phyloP scores from a whole-genome alignment of 2,113 vertebrate genomes.

The Dipodomys ordii region DNA sequence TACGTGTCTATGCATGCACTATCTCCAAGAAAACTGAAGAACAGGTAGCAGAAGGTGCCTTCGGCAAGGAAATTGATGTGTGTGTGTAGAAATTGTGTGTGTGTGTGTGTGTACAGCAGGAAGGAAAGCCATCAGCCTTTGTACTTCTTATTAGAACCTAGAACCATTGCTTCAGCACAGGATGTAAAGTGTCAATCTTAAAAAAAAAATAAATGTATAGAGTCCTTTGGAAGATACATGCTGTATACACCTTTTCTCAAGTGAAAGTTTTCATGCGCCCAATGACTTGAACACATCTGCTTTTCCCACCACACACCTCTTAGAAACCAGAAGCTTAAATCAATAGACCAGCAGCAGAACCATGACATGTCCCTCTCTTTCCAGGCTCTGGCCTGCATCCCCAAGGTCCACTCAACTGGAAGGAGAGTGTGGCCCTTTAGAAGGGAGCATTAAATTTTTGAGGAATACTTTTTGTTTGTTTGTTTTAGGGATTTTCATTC shows the following conservation, averaged over 20 bases:
- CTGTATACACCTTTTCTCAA: not conserved
- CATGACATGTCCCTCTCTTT: not conserved
- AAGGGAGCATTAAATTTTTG: not conserved
- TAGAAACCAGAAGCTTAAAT: not conserved
- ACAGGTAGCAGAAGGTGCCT: not conserved
- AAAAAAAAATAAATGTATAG: not conserved
- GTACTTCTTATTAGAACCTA: not conserved
- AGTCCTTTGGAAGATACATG: not conserved
- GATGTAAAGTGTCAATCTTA: not conserved
- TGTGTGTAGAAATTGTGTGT: too few species aligned
- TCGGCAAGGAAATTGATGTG: not conserved
- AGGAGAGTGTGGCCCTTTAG: not conserved
- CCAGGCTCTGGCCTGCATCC: not conserved
- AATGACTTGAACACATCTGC: not conserved
- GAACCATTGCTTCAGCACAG: not conserved
- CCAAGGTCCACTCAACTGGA: not conserved
- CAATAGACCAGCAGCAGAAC: too few species aligned
- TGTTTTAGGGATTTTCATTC: not conserved
- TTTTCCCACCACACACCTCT: not conserved
- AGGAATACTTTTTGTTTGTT: not conserved
- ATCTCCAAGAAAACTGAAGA: not conserved
- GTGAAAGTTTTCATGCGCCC: not conserved
- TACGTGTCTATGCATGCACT: not conserved
- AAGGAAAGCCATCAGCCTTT: not conserved
- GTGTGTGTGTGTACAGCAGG: too few species aligned